Evolutionary conservation across 64 coral and sea anemone genomes (phyloP), one percentile per base, ranked within the genome.

Genomic region (Dendrophyllia cribrosa): DNA sequence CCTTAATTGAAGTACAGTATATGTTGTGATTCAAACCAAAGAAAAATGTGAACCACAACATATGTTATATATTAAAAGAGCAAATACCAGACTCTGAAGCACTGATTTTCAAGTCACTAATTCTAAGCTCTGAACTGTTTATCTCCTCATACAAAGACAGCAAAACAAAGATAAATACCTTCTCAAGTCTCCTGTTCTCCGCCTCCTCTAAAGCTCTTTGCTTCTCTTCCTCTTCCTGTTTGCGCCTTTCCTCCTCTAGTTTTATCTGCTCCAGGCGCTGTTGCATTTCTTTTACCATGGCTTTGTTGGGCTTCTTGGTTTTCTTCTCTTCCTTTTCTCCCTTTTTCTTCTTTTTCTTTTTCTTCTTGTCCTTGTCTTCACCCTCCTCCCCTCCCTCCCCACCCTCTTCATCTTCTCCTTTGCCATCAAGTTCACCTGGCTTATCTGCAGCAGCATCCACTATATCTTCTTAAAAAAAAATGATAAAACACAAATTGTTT

Each of bases 251-350:
- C 67, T 98, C 93, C 49, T 98, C 97, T 9, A 91, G 64, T 59
- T 86, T 95, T 3, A 95, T 45, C 24, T 93, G 87, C 65, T 98
- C 94, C 17, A 98, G 91, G 10, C 92, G 94, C 43, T 91, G 90
- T 87, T 98, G 97, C 97, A 98, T 98, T 64, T 98, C 94, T 77
- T 98, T 98, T 64, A 98, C 88, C 53, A 98, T 11, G 14, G 93
- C 97, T 56, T 93, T 95, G n/a, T 93, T 95, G 3, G 97, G 97
- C 76, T 96, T 96, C 74, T 96, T 96, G 34, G 64, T 50, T 91
- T 98, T 98, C 70, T 93, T 93, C 25, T 92, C 96, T 25, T 95
- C 96, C 51, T 98, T 89, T 75, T 95, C 93, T 76, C 67, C 91
- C 19, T 51, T 91, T 78, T 95, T 95, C 87, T 98, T 98, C 70